Percentiles rank a stretch among this genome's conserved stretches.
These are phyloP conservation scores for Synergus itoensis DNA, from an alignment of 2,888 invertebrate species.

Conservation along the genomic window DNA sequence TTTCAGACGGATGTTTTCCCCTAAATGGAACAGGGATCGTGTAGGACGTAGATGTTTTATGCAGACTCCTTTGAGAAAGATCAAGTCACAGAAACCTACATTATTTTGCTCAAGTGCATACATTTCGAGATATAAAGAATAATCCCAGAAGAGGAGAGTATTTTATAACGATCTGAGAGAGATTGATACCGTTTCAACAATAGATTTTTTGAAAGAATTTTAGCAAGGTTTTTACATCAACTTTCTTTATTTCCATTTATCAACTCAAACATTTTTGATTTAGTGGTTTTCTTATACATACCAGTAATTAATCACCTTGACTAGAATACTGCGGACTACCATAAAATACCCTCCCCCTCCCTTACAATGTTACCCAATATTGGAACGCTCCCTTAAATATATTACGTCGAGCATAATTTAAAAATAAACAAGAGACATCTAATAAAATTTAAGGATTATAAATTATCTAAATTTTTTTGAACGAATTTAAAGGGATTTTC, in stretches of 20 bases:
- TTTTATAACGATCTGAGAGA: not conserved
- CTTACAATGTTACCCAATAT: not conserved
- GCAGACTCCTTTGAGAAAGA: slow-evolving; percentile 1
- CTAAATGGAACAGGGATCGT: not conserved
- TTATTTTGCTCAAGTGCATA: slow-evolving; percentile 16
- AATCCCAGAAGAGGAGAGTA: not conserved
- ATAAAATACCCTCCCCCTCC: not conserved
- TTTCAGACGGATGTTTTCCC: slow-evolving; percentile 19
- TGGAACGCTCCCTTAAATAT: not conserved
- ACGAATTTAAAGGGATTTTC: too few species aligned
- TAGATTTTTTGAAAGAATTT: not conserved
- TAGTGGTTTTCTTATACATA: not conserved
- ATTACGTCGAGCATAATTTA: not conserved
- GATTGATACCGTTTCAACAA: not conserved
- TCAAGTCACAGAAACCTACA: not conserved
- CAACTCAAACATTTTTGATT: not conserved
- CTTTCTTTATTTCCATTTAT: not conserved
- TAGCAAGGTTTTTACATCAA: not conserved
- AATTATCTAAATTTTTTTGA: too few species aligned
- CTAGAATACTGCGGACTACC: too few species aligned
- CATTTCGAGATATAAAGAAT: slow-evolving; percentile 3
- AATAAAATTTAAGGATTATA: too few species aligned
- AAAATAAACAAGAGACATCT: too few species aligned
- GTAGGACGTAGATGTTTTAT: not conserved
- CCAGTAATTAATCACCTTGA: not conserved